Evolutionary conservation across 2,888 invertebrate genomes (phyloP).

Genomic region (Mimumesa dahlbomi): DNA sequence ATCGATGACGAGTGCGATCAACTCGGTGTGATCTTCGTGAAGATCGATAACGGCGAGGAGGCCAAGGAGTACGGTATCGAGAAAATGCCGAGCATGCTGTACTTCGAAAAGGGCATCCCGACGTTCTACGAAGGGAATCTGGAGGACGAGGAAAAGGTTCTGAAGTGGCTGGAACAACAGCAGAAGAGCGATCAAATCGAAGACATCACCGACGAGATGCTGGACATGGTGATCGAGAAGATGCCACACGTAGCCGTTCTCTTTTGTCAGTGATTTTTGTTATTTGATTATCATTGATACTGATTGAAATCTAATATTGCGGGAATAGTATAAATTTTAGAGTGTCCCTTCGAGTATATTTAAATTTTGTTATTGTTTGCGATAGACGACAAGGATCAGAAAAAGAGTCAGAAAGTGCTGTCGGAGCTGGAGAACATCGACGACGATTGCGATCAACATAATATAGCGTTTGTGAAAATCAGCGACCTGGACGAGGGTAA

Average conservation of each 20-base stretch:
- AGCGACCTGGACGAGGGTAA: constrained; percentile 93
- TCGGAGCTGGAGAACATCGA: constrained; percentile 94
- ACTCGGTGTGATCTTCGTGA: constrained; percentile 94
- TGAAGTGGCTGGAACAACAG: constrained; percentile 93
- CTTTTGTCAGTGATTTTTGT: constrained; percentile 87
- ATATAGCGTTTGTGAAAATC: constrained; percentile 95
- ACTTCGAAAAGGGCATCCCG: constrained; percentile 93
- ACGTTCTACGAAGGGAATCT: constrained; percentile 91
- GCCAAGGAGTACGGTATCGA: constrained; percentile 95
- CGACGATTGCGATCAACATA: constrained; percentile 95
- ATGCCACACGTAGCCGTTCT: constrained; percentile 94
- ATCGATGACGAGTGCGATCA: constrained; percentile 96
- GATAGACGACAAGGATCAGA: constrained; percentile 94
- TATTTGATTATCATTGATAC: background rate
- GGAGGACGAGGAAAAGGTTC: constrained; percentile 93
- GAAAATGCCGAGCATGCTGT: constrained; percentile 91
- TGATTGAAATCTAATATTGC: background rate
- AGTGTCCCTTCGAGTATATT: background rate
- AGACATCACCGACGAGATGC: constrained; percentile 96
- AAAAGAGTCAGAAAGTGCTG: constrained; percentile 92
- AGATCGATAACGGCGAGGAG: constrained; percentile 94
- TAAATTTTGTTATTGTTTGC: background rate
- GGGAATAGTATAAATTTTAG: background rate
- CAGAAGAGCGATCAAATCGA: constrained; percentile 94
- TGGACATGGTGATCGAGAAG: constrained; percentile 93